Evolutionary conservation across 2,797 vertebrate genomes (phyloP).

Genomic region (Sylvilagus floridanus): DNA sequence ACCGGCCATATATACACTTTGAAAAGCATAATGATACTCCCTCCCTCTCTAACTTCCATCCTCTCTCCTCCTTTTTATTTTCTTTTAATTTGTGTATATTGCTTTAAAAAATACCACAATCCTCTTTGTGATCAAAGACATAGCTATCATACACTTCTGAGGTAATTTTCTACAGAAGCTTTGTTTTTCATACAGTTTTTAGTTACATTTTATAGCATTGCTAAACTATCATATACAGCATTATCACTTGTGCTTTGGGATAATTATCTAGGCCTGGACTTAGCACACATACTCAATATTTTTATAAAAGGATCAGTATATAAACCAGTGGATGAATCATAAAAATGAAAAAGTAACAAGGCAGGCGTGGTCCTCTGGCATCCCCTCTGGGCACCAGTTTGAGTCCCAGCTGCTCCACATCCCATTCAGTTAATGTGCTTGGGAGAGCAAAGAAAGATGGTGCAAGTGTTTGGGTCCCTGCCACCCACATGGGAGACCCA

Average conservation of each 20-base stretch:
- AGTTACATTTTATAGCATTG: not conserved
- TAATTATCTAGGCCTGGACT: not conserved
- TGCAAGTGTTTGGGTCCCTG: too few relatives aligned
- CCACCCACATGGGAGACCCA: too few relatives aligned
- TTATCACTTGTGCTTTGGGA: not conserved
- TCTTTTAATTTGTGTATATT: not conserved
- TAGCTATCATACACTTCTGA: not conserved
- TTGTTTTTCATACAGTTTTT: not conserved
- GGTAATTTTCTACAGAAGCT: not conserved
- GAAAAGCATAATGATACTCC: too few relatives aligned
- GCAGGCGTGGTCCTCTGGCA: too few relatives aligned
- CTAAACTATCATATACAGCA: conserved; percentile 13
- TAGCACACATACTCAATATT: not conserved
- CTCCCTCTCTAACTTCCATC: too few relatives aligned
- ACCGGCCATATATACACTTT: too few relatives aligned
- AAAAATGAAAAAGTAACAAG: not conserved
- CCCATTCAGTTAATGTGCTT: too few relatives aligned
- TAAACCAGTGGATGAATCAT: not conserved
- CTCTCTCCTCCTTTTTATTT: too few relatives aligned
- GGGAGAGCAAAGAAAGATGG: too few relatives aligned
- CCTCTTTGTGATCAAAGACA: not conserved
- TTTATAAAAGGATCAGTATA: not conserved
- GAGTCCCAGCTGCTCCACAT: too few relatives aligned
- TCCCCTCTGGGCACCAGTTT: too few relatives aligned
- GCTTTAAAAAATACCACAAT: not conserved